Evolutionary conservation across 2,888 invertebrate genomes (phyloP), one percentile per base, ranked within the genome.

Genomic region (Poecilus cupreus): DNA sequence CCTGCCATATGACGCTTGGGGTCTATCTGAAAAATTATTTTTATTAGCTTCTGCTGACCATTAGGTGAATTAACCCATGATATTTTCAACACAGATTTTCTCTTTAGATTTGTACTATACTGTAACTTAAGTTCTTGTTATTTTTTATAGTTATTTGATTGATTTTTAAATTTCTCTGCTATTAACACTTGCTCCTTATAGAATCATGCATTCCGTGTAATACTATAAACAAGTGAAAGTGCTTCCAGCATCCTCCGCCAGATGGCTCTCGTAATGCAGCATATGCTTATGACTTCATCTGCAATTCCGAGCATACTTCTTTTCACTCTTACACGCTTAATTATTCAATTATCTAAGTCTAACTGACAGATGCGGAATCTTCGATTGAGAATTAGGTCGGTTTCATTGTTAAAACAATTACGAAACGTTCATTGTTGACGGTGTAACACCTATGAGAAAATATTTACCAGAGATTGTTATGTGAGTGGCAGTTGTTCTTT

Each of bases 201-300:
- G 8, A 32, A 32, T 32, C 0, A 1, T 32, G 32, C 5, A 32
- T 32, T 32, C 32, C 32, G 8, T 32, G 32, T 8, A 6, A 32
- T 8, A 32, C 6, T 32, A 32, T 3, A 32, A 32, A 32, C 32
- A 11, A 51, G 75, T 54, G 75, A 76, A 76, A 76, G 75, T 76
- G 54, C 8, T 76, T 76, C n/a, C 4, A 37, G 24, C 16, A 13
- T 16, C 51, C 32, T 16, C 22, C 37, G 37, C 54, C 75, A 76
- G 75, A 76, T 76, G 75, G 75, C 75, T 76, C 75, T 49, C 75
- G 49, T 76, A 54, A 76, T 10, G 37, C 54, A 51, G 11, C 64
- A 74, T 74, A 37, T 49, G 75, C 49, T 11, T 37, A 32, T 54
- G 75, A 76, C 54, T 32, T 76, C 51, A 75, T 32, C 54, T 16